Base-by-base conservation (phyloP, 1,140 invertebrate genomes). In the Stratiolaelaps scimitus region DNA sequence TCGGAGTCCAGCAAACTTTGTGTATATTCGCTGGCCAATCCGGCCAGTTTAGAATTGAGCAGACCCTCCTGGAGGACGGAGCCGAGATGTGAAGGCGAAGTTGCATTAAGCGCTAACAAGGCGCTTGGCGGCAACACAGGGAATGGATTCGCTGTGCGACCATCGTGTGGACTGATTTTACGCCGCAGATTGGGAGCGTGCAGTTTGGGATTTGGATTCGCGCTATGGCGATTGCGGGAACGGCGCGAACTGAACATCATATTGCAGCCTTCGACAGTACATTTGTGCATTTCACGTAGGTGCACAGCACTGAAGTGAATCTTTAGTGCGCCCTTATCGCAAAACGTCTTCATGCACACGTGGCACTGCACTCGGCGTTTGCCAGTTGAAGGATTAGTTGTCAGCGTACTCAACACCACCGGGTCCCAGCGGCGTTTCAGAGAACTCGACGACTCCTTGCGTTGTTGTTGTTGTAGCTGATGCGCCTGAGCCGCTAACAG, bases 241-340 rank as follows among this genome's bases (percentile, higher is more conserved):
- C 95, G 80, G 69, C 94, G 80, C 15, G 92, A 96, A 75, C 92
- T 96, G 75, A 99, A 98, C 89, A 96, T 95, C 90, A 97, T 98
- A 74, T 89, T 96, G 77, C 95, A 99, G 0, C 95, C 94, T 72
- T 92, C 88, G 0, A 98, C 92, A 0, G 93, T 96, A 75, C 95
- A 99, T 75, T 92, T 93, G 76, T 99, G 95, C 94, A 98, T 98
- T 79, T 99, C 96, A 20, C 91, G 83, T 66, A 98, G 76, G 76
- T 99, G 96, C 6, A 99, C 96, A 0, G 96, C 95, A 53, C 92
- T 97, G 74, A 97, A 98, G 74, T 99, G 96, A 26, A 99, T 99
- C 78, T 99, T 99, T 0, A 99, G 80, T 0, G 96, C 96, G 65
- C 93, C 93, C 79, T 98, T 99, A 80, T 99, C 96, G 80, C 96